Evolutionary conservation across 2,888 invertebrate genomes (phyloP).

Genomic region (Noctua pronuba): DNA sequence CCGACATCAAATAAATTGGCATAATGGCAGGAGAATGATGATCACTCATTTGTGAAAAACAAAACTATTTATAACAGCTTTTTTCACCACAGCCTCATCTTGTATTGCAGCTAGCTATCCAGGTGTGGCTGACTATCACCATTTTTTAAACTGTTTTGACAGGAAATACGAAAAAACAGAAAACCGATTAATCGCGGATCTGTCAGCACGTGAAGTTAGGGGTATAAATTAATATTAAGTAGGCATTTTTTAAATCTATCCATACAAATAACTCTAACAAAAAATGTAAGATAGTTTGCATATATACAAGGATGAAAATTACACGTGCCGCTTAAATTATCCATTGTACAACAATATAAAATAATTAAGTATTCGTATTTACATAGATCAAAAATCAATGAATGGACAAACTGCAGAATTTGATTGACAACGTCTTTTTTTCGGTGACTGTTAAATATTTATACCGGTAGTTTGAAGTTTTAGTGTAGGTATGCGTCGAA

Average conservation of each 20-base stretch:
- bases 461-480: conserved; percentile 1
- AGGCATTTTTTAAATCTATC: background rate
- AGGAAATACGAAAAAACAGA: conserved; percentile 22
- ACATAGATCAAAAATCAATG: conserved; percentile 36
- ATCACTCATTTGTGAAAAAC: background rate
- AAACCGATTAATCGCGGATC: conserved; percentile 22
- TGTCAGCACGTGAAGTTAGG: conserved; percentile 5
- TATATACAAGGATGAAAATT: background rate
- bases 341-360: background rate
- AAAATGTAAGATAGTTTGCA: background rate
- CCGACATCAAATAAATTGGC: too few relatives aligned
- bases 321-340: conserved; percentile 23
- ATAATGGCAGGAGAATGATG: too few relatives aligned
- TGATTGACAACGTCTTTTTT: conserved; percentile 32
- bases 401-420: conserved; percentile 10
- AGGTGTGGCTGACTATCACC: conserved; percentile 2
- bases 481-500: conserved; percentile 14
- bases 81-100: background rate
- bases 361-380: conserved; percentile 27
- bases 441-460: conserved; percentile 22
- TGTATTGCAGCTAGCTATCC: conserved; percentile 7
- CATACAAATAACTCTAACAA: background rate
- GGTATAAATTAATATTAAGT: conserved; percentile 41
- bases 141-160: conserved; percentile 23
- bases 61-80: background rate